Conservation (phyloP, 2,797 vertebrate species). For the Phataginus tetradactyla region DNA sequence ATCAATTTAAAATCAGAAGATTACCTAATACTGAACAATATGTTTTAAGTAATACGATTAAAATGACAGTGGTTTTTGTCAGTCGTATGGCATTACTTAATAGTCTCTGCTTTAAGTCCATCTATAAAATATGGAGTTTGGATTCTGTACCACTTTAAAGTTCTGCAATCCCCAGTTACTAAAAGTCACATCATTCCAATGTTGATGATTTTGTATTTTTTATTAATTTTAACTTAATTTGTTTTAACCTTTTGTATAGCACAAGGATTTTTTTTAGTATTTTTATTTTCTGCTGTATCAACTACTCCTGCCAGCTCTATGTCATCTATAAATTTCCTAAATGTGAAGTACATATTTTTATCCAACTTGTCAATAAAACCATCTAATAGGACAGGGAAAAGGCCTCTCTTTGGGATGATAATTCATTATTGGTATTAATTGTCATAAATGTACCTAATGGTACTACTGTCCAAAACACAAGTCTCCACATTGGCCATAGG, state of each 20-base stretch:
- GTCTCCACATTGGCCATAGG: background rate
- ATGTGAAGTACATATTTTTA: background rate
- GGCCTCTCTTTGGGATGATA: background rate
- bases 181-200: background rate
- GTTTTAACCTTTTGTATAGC: background rate
- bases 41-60: background rate
- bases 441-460: background rate
- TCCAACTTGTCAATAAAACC: background rate
- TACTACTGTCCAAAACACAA: background rate
- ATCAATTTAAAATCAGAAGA: conserved; percentile 12
- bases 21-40: background rate
- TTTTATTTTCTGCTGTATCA: background rate
- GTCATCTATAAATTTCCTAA: background rate
- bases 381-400: background rate
- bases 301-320: background rate
- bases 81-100: background rate
- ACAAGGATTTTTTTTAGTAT: background rate
- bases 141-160: background rate
- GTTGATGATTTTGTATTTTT: background rate
- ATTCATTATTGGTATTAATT: background rate
- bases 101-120: background rate
- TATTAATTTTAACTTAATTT: background rate
- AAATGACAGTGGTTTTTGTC: background rate
- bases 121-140: background rate
- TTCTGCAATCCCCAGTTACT: background rate